phyloP scores from a whole-genome alignment of 1,140 invertebrate genomes.

The Glomeris maerens region DNA sequence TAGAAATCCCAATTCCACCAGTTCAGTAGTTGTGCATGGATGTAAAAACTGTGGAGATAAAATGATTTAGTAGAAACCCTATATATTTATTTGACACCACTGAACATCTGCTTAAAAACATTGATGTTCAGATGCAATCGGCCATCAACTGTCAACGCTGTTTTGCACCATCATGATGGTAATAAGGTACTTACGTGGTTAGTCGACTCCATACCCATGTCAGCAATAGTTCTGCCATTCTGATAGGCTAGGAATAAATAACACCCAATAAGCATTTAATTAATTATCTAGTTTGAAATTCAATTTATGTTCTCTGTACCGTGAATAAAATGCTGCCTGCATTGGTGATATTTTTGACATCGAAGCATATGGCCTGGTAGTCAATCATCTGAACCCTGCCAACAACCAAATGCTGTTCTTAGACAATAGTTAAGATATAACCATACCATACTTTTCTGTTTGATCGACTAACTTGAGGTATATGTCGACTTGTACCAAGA shows the following conservation, averaged over 20 bases:
- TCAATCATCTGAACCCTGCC: conserved; percentile 1
- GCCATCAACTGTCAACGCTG: background rate
- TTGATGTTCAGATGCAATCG: background rate
- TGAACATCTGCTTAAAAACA: no score
- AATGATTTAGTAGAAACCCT: background rate
- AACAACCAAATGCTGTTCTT: no score
- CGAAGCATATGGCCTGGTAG: background rate
- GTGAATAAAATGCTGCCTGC: background rate
- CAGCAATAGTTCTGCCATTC: background rate
- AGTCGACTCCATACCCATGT: background rate
- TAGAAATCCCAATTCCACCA: background rate
- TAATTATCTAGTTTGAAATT: background rate
- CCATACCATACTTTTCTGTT: background rate
- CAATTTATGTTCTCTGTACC: background rate
- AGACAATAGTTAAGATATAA: background rate
- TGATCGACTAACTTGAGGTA: conserved; percentile 56
- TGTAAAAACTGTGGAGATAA: no score
- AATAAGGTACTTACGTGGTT: background rate
- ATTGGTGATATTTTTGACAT: background rate
- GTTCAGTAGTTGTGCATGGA: background rate
- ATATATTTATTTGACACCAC: no score
- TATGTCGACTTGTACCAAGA: conserved; percentile 72
- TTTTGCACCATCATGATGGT: no score
- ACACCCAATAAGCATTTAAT: background rate
- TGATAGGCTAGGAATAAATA: background rate